Conservation (phyloP, 2,888 invertebrate genomes). For the Galeopsomyia nigrocyanea region DNA sequence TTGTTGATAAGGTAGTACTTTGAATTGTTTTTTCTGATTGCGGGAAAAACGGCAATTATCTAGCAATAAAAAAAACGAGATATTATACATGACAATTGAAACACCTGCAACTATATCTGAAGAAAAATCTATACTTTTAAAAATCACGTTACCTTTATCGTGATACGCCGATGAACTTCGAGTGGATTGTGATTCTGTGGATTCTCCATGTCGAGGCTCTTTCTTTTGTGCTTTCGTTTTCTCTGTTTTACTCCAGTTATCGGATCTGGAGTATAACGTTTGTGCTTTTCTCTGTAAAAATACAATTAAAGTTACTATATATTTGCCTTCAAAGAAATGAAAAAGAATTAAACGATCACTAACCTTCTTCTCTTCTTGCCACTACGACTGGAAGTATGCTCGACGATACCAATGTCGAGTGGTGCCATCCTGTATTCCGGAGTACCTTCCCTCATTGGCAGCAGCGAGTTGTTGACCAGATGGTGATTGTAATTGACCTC, state of each 20-base stretch:
- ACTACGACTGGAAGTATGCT: slow-evolving; percentile 62
- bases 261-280: slow-evolving; percentile 81
- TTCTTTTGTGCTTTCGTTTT: slow-evolving; percentile 86
- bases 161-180: slow-evolving; percentile 79
- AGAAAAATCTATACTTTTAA: neutral
- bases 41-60: neutral
- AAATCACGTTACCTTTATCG: slow-evolving; percentile 76
- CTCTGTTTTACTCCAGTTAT: slow-evolving; percentile 76
- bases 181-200: slow-evolving; percentile 68
- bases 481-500: slow-evolving; percentile 57
- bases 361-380: slow-evolving; percentile 66
- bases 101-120: neutral
- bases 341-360: slow-evolving; percentile 3
- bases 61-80: neutral
- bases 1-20: no score
- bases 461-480: slow-evolving; percentile 56
- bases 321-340: neutral
- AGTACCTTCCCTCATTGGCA: slow-evolving; percentile 62
- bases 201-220: slow-evolving; percentile 77
- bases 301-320: slow-evolving; percentile 9
- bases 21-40: neutral
- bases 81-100: neutral
- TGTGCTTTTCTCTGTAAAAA: slow-evolving; percentile 76
- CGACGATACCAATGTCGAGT: slow-evolving; percentile 59
- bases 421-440: slow-evolving; percentile 67